Percentiles rank a stretch among this genome's conserved stretches.
Evolutionary conservation across 2,797 vertebrate genomes (phyloP).

Genomic region (Rhinatrema bivittatum): DNA sequence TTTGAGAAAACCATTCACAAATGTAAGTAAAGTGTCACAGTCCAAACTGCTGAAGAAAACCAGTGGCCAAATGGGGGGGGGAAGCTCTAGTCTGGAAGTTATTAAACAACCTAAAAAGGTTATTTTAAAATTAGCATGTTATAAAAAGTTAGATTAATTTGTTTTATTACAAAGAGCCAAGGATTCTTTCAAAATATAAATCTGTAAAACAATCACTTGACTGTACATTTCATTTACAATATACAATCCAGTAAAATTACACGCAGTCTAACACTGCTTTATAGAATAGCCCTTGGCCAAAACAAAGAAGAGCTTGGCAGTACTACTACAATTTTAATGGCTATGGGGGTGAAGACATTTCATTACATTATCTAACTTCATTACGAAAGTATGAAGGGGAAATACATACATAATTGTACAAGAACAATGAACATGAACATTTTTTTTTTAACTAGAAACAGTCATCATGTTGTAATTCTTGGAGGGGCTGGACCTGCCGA

Average conservation of each 20-base stretch:
- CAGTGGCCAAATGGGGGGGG: not conserved
- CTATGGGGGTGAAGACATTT: constrained; percentile 18
- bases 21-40: no score
- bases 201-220: constrained; percentile 45
- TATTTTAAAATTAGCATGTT: no score
- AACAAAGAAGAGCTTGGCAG: constrained; percentile 32
- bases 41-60: no score
- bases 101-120: no score
- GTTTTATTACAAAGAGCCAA: constrained; percentile 54
- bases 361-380: constrained; percentile 21
- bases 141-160: not conserved
- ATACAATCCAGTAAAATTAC: constrained; percentile 31
- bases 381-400: constrained; percentile 8
- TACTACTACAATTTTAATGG: constrained; percentile 32
- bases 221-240: constrained; percentile 59
- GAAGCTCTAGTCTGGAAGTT: not conserved
- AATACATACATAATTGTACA: constrained; percentile 30
- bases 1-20: no score
- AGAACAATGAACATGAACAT: not conserved
- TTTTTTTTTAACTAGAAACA: constrained; percentile 46
- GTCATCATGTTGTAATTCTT: constrained; percentile 55
- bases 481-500: constrained; percentile 44
- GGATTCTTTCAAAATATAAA: constrained; percentile 52
- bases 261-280: constrained; percentile 24
- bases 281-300: constrained; percentile 40